phyloP scores from a whole-genome alignment of 2,797 vertebrate genomes.

The Gallinago solitaria region DNA sequence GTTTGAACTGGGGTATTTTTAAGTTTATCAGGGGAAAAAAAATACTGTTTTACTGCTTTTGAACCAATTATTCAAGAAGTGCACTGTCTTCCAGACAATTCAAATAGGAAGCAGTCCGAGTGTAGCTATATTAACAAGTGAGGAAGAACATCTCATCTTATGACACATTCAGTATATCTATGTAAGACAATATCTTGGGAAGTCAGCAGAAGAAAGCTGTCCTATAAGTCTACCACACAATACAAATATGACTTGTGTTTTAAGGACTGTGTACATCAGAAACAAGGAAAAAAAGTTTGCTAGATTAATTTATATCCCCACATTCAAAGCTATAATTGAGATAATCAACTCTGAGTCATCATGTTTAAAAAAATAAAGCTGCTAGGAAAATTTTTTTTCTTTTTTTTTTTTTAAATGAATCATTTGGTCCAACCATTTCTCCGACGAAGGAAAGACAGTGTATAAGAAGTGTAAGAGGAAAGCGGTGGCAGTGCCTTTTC shows the following conservation, averaged over 20 bases:
- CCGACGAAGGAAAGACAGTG: neutral
- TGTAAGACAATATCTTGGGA: neutral
- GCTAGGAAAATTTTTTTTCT: neutral
- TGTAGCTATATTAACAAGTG: neutral
- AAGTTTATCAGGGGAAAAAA: neutral
- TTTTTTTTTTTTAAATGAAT: neutral
- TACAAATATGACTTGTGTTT: neutral
- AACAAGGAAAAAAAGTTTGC: neutral
- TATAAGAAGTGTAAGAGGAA: neutral
- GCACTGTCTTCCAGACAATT: neutral
- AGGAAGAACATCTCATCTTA: neutral
- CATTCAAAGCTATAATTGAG: neutral
- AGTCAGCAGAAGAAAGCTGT: neutral
- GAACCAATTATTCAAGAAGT: neutral
- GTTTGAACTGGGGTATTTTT: neutral
- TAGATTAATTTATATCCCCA: neutral
- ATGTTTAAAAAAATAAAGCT: neutral
- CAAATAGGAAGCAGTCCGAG: fast-evolving
- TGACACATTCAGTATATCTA: neutral
- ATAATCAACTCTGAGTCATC: neutral
- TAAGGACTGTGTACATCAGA: neutral
- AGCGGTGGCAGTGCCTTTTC: neutral
- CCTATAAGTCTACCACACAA: neutral
- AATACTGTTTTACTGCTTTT: neutral
- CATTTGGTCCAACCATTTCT: neutral